These are phyloP conservation scores for Hycleus cichorii DNA, from an alignment of 1,140 invertebrate genomes.

Conservation along the genomic window DNA sequence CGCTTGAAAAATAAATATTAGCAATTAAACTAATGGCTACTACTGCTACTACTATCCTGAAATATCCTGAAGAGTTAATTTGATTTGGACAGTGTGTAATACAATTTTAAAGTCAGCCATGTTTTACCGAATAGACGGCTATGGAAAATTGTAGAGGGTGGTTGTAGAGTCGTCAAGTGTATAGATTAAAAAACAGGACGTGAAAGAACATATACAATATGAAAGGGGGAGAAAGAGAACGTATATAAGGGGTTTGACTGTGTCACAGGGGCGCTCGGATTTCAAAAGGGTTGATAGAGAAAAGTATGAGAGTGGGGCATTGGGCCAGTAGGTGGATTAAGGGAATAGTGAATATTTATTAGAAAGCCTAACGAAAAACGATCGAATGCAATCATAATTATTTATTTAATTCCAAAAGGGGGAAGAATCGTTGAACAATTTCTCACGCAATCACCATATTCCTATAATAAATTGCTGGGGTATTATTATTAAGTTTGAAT, in stretches of 20 bases:
- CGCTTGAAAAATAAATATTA: conserved; percentile 14
- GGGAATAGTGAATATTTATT: not conserved
- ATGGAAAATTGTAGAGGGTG: not conserved
- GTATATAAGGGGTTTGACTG: conserved; percentile 4
- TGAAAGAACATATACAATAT: not conserved
- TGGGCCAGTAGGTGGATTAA: conserved; percentile 12
- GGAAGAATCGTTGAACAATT: conserved; percentile 1
- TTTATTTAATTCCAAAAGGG: not conserved
- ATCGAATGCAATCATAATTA: no score
- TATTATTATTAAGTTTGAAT: conserved; percentile 4
- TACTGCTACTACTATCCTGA: not conserved
- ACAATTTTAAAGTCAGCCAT: conserved; percentile 13
- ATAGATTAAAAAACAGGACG: conserved; percentile 8
- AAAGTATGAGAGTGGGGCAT: conserved; percentile 9
- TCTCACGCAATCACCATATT: conserved; percentile 4
- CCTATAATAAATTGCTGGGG: conserved; percentile 1
- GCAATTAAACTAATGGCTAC: conserved; percentile 14
- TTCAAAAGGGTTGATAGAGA: conserved; percentile 9
- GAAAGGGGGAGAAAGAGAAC: not conserved
- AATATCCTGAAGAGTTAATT: conserved; percentile 12
- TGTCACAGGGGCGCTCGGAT: conserved; percentile 7
- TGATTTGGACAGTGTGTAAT: conserved; percentile 12
- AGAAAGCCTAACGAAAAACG: not conserved
- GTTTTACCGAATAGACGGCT: not conserved
- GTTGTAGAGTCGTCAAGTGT: conserved; percentile 8